Evolutionary conservation across 2,797 vertebrate genomes (phyloP).

Genomic region (Geotrypetes seraphini): DNA sequence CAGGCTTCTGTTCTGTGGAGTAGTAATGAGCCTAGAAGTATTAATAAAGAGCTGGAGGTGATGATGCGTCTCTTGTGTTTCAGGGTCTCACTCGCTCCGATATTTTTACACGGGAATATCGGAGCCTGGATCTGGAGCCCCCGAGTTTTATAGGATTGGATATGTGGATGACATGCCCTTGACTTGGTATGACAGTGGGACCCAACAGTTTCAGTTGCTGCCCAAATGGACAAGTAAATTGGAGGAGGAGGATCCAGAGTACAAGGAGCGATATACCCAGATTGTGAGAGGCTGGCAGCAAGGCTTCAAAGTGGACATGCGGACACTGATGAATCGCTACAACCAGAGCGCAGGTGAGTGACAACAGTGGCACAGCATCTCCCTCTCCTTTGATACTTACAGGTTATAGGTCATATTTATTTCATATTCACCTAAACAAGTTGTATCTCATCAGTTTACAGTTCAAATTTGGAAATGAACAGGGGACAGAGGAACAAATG

Average conservation of each 20-base stretch:
- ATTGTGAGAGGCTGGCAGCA: conserved; percentile 24
- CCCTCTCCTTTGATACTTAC: too few relatives aligned
- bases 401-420: too few relatives aligned
- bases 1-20: too few relatives aligned
- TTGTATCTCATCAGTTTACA: too few relatives aligned
- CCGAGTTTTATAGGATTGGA: conserved; percentile 25
- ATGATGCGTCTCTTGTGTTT: too few relatives aligned
- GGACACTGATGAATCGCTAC: conserved; percentile 23
- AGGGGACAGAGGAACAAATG: too few relatives aligned
- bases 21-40: too few relatives aligned
- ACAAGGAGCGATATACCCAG: conserved; percentile 27
- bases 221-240: too few relatives aligned
- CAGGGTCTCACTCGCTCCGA: conserved; percentile 20
- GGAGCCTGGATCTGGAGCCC: conserved; percentile 1
- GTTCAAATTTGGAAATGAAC: too few relatives aligned
- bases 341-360: conserved; percentile 18
- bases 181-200: conserved; percentile 21
- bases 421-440: too few relatives aligned
- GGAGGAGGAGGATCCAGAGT: background rate
- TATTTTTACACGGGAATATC: conserved; percentile 25
- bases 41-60: background rate
- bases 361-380: too few relatives aligned
- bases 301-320: conserved; percentile 25
- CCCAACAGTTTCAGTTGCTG: background rate
- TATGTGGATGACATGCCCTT: conserved; percentile 24